Percentiles rank a stretch among this genome's conserved stretches.
Evolutionary conservation across 2,797 vertebrate species (phyloP).

Genomic region (Coregonus suidteri): DNA sequence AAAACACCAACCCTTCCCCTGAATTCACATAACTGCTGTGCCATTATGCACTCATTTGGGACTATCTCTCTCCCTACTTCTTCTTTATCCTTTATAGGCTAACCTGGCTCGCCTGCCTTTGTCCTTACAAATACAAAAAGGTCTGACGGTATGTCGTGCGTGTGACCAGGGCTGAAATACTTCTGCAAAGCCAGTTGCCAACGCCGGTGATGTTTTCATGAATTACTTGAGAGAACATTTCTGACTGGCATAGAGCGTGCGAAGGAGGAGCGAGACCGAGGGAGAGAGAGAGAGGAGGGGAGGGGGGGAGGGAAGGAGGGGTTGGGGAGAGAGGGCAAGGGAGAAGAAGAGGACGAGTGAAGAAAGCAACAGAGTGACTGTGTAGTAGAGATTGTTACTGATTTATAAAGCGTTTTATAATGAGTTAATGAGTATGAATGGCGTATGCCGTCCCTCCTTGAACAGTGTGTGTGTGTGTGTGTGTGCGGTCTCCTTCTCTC

Average conservation of each 20-base stretch:
- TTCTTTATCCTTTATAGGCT: not conserved
- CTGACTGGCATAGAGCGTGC: not conserved
- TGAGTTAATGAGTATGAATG: no score
- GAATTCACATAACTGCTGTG: not conserved
- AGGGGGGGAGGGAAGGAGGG: no score
- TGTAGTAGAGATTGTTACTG: not conserved
- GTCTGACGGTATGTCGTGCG: not conserved
- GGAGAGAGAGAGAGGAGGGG: not conserved
- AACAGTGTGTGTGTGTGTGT: not conserved
- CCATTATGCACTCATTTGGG: not conserved
- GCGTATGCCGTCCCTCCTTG: not conserved
- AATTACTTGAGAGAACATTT: constrained; percentile 7
- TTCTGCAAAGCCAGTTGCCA: constrained; percentile 8
- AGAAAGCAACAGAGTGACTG: no score
- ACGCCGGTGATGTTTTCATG: constrained; percentile 11
- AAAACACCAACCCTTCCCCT: not conserved
- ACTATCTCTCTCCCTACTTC: not conserved
- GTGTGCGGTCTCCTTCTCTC: not conserved
- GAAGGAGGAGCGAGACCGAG: not conserved
- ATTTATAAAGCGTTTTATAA: not conserved
- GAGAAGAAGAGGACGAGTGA: no score
- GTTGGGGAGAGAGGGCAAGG: no score
- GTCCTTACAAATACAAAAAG: not conserved
- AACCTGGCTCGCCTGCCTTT: no score
- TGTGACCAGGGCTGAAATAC: constrained; percentile 10